A percentile compares a stretch with the other conserved stretches of the same genome.
Conservation (phyloP, 2,797 vertebrate species). For the Poeciliopsis paucimaculata region DNA sequence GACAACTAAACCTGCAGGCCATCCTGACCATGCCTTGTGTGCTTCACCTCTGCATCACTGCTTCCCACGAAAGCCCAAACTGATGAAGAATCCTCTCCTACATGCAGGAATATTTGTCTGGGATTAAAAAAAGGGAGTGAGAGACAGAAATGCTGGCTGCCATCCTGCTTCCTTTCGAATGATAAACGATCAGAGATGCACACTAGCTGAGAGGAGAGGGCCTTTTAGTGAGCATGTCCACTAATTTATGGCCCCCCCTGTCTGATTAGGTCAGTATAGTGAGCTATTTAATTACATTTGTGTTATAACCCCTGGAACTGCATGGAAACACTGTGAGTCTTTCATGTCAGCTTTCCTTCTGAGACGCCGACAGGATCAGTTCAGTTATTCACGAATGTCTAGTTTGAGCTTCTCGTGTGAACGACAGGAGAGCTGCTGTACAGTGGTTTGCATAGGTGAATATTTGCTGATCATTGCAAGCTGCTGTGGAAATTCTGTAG, state of each 20-base stretch:
- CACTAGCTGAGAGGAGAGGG: slow-evolving; percentile 75
- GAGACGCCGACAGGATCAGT: slow-evolving; percentile 29
- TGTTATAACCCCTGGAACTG: slow-evolving; percentile 73
- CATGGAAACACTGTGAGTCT: slow-evolving; percentile 60
- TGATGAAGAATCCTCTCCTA: slow-evolving; percentile 46
- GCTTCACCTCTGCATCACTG: slow-evolving; percentile 32
- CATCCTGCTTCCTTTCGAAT: slow-evolving; percentile 79
- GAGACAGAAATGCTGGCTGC: slow-evolving; percentile 63
- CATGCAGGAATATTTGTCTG: slow-evolving; percentile 67
- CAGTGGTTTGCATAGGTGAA: slow-evolving; percentile 11
- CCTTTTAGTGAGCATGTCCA: slow-evolving; percentile 77
- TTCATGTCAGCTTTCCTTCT: slow-evolving; percentile 53
- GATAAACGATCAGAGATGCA: slow-evolving; percentile 82
- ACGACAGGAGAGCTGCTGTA: slow-evolving; percentile 18
- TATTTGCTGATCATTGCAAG: slow-evolving; percentile 28
- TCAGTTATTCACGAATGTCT: slow-evolving; percentile 9
- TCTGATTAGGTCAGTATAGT: slow-evolving; percentile 84
- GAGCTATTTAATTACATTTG: slow-evolving; percentile 81
- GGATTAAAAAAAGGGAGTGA: slow-evolving; percentile 57
- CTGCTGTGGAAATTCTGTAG: slow-evolving; percentile 51
- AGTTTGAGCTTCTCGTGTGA: slow-evolving; percentile 15
- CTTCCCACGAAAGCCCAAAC: slow-evolving; percentile 29
- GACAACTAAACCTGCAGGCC: neutral
- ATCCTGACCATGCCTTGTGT: neutral
- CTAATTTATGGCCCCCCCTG: slow-evolving; percentile 80